These are phyloP conservation scores for Leptonema lineaticorne DNA, from an alignment of 1,140 invertebrate genomes.

Conservation along the genomic window DNA sequence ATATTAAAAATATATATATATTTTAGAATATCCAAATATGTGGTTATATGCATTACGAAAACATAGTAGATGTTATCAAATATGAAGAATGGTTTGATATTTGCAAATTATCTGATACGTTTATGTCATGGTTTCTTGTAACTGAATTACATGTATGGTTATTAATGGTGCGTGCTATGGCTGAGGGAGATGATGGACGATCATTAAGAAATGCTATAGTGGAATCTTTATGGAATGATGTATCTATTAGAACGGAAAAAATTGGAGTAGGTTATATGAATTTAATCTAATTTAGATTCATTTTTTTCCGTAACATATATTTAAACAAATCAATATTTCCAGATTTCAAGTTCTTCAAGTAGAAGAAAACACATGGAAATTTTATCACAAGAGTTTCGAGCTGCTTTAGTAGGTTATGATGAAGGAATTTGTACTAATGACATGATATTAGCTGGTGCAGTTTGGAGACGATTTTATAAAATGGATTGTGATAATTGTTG, in stretches of 20 bases:
- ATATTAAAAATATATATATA: too few relatives aligned
- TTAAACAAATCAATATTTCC: background rate
- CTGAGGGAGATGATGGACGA: conserved; percentile 70
- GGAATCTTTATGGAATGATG: conserved; percentile 80
- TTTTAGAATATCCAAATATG: conserved; percentile 60
- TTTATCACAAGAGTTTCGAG: conserved; percentile 77
- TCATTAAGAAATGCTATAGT: conserved; percentile 72
- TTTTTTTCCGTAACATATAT: background rate
- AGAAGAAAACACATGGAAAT: conserved; percentile 60
- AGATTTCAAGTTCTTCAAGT: conserved; percentile 60
- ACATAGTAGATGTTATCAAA: conserved; percentile 61
- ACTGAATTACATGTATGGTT: conserved; percentile 87
- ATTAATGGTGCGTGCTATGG: conserved; percentile 72
- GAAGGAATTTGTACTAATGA: conserved; percentile 70
- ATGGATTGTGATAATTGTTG: conserved; percentile 61
- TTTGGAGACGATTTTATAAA: conserved; percentile 82
- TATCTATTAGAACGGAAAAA: conserved; percentile 68
- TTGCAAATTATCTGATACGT: conserved; percentile 74
- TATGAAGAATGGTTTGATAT: conserved; percentile 64
- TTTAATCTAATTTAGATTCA: background rate
- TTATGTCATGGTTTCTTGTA: conserved; percentile 80
- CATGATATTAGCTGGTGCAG: conserved; percentile 69
- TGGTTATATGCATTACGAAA: conserved; percentile 65
- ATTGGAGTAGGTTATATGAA: conserved; percentile 61
- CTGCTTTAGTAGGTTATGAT: conserved; percentile 82